Evolutionary conservation across 2,888 invertebrate genomes (phyloP).

Genomic region (Agapostemon virescens): DNA sequence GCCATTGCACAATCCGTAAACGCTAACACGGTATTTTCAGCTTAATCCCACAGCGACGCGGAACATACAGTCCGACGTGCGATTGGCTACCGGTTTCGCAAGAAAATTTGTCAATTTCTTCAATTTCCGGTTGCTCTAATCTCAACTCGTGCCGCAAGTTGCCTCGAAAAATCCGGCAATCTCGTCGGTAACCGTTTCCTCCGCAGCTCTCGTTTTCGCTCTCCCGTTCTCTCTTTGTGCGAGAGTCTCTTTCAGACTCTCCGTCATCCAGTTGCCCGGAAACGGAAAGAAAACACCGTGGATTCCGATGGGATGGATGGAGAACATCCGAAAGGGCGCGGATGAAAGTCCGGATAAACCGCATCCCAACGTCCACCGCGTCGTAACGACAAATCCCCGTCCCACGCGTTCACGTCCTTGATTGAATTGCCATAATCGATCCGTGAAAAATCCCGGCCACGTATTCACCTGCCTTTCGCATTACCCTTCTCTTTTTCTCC

Average conservation of each 20-base stretch:
- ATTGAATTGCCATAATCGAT: constrained; percentile 71
- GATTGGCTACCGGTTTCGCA: no score
- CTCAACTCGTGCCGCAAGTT: background rate
- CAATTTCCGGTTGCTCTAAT: background rate
- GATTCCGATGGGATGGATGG: constrained; percentile 59
- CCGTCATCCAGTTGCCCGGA: constrained; percentile 56
- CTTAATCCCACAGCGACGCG: background rate
- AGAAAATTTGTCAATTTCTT: background rate
- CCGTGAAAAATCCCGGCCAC: constrained; percentile 65
- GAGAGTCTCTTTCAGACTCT: constrained; percentile 34
- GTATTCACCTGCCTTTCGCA: constrained; percentile 60
- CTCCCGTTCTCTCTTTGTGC: background rate
- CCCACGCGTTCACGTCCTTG: constrained; percentile 29
- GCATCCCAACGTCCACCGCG: constrained; percentile 47
- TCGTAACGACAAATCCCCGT: constrained; percentile 59
- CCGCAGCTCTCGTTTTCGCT: background rate
- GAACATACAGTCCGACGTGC: background rate
- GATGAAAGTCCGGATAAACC: constrained; percentile 61
- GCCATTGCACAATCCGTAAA: background rate
- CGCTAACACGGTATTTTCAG: background rate
- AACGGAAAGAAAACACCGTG: constrained; percentile 68
- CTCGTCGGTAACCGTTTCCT: constrained; percentile 21
- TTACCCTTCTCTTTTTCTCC: constrained; percentile 31
- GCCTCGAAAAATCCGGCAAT: constrained; percentile 48
- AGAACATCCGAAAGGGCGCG: constrained; percentile 65